Conservation (phyloP, 2,113 vertebrate genomes). For the Hiodon alosoides region DNA sequence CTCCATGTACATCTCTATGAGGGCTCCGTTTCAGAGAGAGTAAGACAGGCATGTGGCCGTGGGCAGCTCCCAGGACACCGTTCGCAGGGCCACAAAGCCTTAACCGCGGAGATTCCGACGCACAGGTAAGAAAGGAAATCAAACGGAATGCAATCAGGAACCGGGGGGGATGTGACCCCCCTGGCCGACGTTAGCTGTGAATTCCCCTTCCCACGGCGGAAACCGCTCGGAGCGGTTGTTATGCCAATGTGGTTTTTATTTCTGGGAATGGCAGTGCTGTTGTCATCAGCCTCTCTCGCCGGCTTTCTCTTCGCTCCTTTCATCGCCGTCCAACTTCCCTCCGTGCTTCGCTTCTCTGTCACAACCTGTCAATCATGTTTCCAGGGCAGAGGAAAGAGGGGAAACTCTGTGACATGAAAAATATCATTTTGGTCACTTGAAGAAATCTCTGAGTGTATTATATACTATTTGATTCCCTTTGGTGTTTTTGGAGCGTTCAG, state of each 20-base stretch:
- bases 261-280: not conserved
- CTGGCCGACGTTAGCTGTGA: not conserved
- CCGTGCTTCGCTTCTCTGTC: too few species aligned
- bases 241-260: not conserved
- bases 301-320: not conserved
- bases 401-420: too few species aligned
- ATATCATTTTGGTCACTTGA: too few species aligned
- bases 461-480: too few species aligned
- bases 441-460: too few species aligned
- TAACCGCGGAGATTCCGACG: not conserved
- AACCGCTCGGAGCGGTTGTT: not conserved
- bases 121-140: not conserved
- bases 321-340: not conserved
- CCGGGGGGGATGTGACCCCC: not conserved
- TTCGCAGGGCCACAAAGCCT: not conserved
- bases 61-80: not conserved
- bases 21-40: not conserved
- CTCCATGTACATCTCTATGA: constrained; percentile 4
- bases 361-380: too few species aligned
- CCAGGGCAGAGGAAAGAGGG: too few species aligned
- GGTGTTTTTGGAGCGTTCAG: too few species aligned
- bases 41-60: not conserved
- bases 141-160: too few species aligned
- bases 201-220: not conserved
- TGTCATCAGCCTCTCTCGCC: constrained; percentile 6